These are phyloP conservation scores for Eubucco bourcierii DNA, from an alignment of 2,113 vertebrate genomes.

Conservation along the genomic window DNA sequence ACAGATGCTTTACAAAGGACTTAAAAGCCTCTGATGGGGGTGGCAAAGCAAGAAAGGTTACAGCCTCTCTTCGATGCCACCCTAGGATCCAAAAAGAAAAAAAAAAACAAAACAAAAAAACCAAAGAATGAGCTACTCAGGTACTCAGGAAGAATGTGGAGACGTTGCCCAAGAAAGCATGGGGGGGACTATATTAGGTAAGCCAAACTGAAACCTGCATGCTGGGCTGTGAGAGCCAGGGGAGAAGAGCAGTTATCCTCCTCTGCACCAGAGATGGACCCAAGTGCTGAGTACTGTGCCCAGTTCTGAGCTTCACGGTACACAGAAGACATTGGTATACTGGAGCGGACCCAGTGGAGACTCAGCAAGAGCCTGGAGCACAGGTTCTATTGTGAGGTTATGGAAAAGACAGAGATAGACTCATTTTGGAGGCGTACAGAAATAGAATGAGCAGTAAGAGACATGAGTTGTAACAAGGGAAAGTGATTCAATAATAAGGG, in stretches of 20 bases:
- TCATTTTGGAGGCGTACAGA: neutral
- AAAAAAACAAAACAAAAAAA: no score
- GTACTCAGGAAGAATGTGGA: neutral
- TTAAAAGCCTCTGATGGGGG: neutral
- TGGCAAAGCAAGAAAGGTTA: conserved; percentile 2
- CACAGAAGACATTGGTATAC: neutral
- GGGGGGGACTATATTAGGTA: neutral
- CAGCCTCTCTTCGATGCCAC: neutral
- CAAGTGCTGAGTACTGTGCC: neutral
- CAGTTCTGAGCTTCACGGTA: neutral
- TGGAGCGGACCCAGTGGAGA: neutral
- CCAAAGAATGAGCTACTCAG: neutral
- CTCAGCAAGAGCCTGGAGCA: neutral
- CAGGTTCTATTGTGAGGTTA: neutral
- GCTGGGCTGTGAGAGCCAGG: neutral
- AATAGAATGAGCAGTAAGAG: neutral
- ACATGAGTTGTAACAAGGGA: neutral
- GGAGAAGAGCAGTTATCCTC: neutral
- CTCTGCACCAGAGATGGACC: neutral
- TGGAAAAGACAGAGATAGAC: neutral
- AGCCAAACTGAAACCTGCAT: neutral
- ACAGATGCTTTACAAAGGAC: neutral
- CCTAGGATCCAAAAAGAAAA: neutral
- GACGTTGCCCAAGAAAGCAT: neutral
- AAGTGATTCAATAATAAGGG: neutral